Base-by-base conservation (phyloP, 2,797 vertebrate species). In the Arremon aurantiirostris region DNA sequence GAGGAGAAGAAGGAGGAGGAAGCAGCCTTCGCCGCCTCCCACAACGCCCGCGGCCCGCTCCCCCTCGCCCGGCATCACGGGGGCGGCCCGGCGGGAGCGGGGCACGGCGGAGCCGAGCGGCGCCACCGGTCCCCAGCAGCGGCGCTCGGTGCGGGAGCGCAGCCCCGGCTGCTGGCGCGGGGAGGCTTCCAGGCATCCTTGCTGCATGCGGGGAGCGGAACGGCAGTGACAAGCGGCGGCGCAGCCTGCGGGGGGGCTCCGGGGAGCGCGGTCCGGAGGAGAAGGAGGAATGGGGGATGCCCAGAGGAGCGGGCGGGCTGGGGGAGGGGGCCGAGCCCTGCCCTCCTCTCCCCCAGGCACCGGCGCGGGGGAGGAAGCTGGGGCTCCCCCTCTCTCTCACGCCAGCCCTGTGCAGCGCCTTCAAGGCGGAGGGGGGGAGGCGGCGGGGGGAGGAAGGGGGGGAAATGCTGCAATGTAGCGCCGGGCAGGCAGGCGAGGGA, bases 391-490 rank as follows among this genome's bases (percentile, higher is more conserved):
- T 87, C 93, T 85, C 92, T 93, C 92, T 83, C 86, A 78, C 69
- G 95, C 96, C 94, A 97, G 96, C 95, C 95, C 95, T 75, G 96
- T 93, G 95, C 94, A 96, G 96, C 89, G 96, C 89, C 81, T 96
- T 93, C 89, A 53, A 72, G 86, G 82, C 64, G 44, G n/a, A 47
- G 17, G 44, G 63, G 56, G 63, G 63, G 63, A 47, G 71, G 44
- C 64, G 44, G n/a, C 63, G 63, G 63, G 63, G 56, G n/a, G 72
- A 61, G 44, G 65, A 72, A 72, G 96, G 85, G 66, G 77, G 93
- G 68, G 91, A 86, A 97, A 66, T 97, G 96, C 97, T 97, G 97
- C 97, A 97, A 96, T 97, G 86, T 82, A 97, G 95, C 95, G 61
- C 89, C 86, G 72, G 80, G 83, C 81, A 53, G 72, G 88, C 77